These are phyloP conservation scores for Chrysochloris asiatica DNA, from an alignment of 2,113 vertebrate genomes.

Conservation along the genomic window DNA sequence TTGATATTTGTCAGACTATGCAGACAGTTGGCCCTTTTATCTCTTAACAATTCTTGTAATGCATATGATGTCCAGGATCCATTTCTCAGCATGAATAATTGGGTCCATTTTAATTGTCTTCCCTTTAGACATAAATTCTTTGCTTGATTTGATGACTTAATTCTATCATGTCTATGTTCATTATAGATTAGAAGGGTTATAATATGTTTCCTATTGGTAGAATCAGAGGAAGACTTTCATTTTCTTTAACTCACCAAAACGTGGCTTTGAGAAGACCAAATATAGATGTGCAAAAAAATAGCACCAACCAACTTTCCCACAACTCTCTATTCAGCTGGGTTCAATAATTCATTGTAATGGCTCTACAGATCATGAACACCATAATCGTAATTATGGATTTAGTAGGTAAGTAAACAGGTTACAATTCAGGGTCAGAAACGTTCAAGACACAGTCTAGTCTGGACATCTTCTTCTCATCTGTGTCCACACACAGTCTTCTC, in stretches of 20 bases:
- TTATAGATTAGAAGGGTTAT: constrained; percentile 27
- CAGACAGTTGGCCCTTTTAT: background rate
- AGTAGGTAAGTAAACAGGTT: too few species aligned
- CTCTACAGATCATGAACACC: too few species aligned
- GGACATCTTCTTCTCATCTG: too few species aligned
- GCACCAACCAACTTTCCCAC: background rate
- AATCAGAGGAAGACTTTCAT: background rate
- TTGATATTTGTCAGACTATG: background rate
- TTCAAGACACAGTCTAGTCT: too few species aligned
- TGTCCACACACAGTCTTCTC: too few species aligned
- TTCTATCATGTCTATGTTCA: constrained; percentile 29
- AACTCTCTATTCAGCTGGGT: too few species aligned
- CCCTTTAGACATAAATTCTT: constrained; percentile 49
- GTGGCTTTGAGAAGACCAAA: background rate
- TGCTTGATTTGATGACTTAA: constrained; percentile 63
- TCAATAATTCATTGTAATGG: too few species aligned
- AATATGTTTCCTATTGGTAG: constrained; percentile 53
- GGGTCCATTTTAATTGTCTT: constrained; percentile 43
- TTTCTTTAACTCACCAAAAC: background rate
- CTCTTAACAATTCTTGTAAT: background rate
- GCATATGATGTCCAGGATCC: background rate
- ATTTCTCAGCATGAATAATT: constrained; percentile 68
- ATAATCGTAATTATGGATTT: too few species aligned
- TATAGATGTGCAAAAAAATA: background rate
- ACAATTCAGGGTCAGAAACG: too few species aligned